Evolutionary conservation across 2,888 invertebrate species (phyloP), one percentile per base, ranked within the genome.

Genomic region (Epirrita christyi): DNA sequence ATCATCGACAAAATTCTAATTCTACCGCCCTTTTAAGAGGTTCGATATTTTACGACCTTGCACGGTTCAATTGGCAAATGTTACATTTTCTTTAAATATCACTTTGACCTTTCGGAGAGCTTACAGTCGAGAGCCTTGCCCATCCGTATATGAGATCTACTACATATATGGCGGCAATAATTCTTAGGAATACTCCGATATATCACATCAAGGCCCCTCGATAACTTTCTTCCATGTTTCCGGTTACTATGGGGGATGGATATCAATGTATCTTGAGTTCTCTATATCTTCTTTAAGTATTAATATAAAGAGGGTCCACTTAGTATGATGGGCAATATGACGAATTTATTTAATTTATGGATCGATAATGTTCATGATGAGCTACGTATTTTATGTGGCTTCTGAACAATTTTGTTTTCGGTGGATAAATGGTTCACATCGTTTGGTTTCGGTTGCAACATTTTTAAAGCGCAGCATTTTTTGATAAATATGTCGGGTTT

Each of bases 201-300:
- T 87, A 89, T 90, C 88, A 88, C 82, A 71, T 68, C 65, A 72
- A 76, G 72, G 71, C 75, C 84, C 85, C 83, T 80, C 81, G 78
- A 84, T 83, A 83, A 79, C 79, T 76, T 74, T 76, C 75, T 77
- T 80, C 77, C 78, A 71, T 69, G 75, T 83, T 64, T 64, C 59
- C 60, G 59, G 60, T 53, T 60, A 50, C 61, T 57, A 45, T 59
- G 50, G 36, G 47, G 59, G 59, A 41, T 47, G 27, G 51, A 55
- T 59, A 48, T 38, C 55, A 51, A 59, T 59, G 55, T 55, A 51
- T 55, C 62, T 59, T 55, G 57, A 55, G 43, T 53, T 53, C 51
- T 52, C 46, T 52, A 55, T 46, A 43, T 55, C 42, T 46, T 48
- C 52, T 50, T 54, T 55, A 41, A 50, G 46, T 47, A 59, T 51